Conservation (phyloP, 2,113 vertebrate species). For the Cyrtonyx montezumae region DNA sequence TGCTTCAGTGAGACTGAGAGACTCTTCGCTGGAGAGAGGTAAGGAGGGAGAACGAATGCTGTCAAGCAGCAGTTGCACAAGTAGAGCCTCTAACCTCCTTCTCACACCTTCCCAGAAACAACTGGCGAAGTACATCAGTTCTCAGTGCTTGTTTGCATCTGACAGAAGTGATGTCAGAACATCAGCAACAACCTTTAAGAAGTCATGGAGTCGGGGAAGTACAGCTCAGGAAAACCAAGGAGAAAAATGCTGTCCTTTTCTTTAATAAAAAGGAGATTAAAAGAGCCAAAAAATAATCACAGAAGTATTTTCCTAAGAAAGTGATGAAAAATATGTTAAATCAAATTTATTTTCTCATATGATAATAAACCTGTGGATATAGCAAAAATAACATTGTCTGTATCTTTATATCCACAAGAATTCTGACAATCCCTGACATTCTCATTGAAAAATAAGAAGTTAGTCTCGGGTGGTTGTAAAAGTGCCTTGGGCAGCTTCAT, state of each 20-base stretch:
- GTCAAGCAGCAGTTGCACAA: not conserved
- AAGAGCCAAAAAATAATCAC: not conserved
- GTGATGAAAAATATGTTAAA: not conserved
- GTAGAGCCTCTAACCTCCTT: not conserved
- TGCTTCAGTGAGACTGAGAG: not conserved
- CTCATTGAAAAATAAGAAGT: not conserved
- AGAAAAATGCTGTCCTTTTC: not conserved
- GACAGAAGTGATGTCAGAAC: not conserved
- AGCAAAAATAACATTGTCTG: not conserved
- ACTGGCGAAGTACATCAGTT: not conserved
- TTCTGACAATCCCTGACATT: not conserved
- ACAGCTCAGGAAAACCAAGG: not conserved
- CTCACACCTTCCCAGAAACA: not conserved
- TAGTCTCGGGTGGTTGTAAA: not conserved
- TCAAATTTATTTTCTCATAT: not conserved
- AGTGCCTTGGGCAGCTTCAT: not conserved
- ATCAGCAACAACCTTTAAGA: not conserved
- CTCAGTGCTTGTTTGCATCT: fast-evolving
- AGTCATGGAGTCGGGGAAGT: not conserved
- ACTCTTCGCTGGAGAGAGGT: not conserved
- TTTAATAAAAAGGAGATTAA: not conserved
- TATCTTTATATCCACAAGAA: not conserved
- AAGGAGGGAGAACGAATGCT: not conserved
- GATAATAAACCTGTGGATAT: not conserved
- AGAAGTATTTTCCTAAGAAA: not conserved